Evolutionary conservation across 2,113 vertebrate species (phyloP).

Genomic region (Corythoichthys haematopterus): DNA sequence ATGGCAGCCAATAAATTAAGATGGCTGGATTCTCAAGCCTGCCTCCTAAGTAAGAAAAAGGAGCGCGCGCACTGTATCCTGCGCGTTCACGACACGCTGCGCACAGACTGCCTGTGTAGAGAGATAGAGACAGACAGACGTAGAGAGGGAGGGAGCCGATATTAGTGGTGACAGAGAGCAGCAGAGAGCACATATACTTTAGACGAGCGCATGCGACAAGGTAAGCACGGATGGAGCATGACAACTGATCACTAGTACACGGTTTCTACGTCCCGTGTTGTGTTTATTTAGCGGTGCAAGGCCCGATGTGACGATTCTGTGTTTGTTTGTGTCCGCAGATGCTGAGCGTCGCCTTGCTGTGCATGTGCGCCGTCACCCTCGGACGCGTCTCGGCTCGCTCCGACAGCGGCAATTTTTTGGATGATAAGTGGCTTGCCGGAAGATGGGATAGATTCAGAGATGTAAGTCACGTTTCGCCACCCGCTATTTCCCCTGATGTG

Average conservation of each 20-base stretch:
- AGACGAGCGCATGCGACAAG: constrained; percentile 63
- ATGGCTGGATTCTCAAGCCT: neutral
- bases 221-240: constrained; percentile 32
- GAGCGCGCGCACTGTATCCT: constrained; percentile 38
- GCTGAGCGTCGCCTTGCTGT: constrained; percentile 79
- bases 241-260: neutral
- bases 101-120: constrained; percentile 50
- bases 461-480: constrained; percentile 73
- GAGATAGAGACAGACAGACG: constrained; percentile 37
- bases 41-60: neutral
- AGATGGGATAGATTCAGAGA: constrained; percentile 97
- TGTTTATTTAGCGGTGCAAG: constrained; percentile 28
- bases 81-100: constrained; percentile 59
- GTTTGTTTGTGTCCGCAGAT: constrained; percentile 77
- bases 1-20: too few species aligned
- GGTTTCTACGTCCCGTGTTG: neutral
- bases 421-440: constrained; percentile 90
- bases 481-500: neutral
- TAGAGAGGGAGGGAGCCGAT: constrained; percentile 37
- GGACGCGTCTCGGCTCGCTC: constrained; percentile 77
- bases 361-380: constrained; percentile 78
- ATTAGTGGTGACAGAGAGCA: constrained; percentile 56
- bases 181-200: constrained; percentile 53
- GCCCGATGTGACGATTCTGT: neutral
- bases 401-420: constrained; percentile 91